Conservation (phyloP, 1,140 invertebrate genomes). For the Helicoverpa zea region DNA sequence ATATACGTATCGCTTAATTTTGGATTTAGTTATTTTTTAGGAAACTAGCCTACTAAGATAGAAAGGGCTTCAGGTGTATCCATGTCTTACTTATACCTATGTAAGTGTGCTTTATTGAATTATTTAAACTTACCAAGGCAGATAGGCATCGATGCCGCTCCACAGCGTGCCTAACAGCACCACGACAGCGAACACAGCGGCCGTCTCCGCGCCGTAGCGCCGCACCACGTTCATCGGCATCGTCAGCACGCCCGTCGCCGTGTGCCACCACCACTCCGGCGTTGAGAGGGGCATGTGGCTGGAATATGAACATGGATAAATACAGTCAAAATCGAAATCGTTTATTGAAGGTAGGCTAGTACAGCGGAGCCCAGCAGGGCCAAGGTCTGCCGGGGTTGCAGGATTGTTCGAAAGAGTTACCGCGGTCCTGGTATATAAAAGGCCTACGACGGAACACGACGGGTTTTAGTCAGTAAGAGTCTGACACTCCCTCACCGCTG, state of each 20-base stretch:
- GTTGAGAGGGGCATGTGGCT: conserved; percentile 91
- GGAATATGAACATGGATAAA: background rate
- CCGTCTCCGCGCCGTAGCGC: conserved; percentile 91
- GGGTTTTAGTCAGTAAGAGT: too few species aligned
- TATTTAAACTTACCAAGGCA: conserved; percentile 88
- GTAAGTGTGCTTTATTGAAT: background rate
- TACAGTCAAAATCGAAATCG: too few species aligned
- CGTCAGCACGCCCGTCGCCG: conserved; percentile 91
- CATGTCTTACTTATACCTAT: background rate
- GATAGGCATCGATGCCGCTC: conserved; percentile 92
- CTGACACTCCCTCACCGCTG: too few species aligned
- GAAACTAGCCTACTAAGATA: too few species aligned
- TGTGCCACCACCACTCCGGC: conserved; percentile 94
- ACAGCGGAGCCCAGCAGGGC: too few species aligned
- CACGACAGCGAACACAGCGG: conserved; percentile 90
- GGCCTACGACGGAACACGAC: too few species aligned
- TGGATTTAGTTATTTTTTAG: too few species aligned
- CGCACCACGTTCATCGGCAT: conserved; percentile 91
- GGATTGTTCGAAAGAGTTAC: too few species aligned
- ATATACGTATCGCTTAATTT: too few species aligned
- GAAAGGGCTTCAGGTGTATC: background rate
- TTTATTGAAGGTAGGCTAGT: too few species aligned
- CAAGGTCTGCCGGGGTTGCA: too few species aligned
- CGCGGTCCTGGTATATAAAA: too few species aligned
- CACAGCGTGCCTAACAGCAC: conserved; percentile 91